phyloP scores from a whole-genome alignment of 1,140 invertebrate species.

The Anoplophora glabripennis region DNA sequence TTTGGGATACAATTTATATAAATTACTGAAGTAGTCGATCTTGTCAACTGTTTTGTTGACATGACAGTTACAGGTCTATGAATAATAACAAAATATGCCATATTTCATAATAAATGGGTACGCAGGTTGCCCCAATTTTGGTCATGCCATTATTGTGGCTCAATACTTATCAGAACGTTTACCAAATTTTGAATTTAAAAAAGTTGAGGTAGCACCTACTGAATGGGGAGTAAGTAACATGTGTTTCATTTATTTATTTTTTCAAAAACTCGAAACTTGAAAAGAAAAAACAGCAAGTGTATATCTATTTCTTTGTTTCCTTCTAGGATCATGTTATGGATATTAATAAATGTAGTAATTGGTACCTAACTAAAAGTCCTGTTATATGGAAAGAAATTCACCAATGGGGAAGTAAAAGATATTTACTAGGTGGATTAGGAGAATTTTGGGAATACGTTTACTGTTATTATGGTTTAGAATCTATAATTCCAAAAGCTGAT shows the following conservation, averaged over 20 bases:
- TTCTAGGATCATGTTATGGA: conserved; percentile 49
- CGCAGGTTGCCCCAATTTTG: conserved; percentile 28
- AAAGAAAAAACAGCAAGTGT: neutral
- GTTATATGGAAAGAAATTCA: conserved; percentile 55
- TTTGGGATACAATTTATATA: too few relatives aligned
- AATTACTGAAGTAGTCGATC: too few relatives aligned
- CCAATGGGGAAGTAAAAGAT: conserved; percentile 50
- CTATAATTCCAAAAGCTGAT: conserved; percentile 47
- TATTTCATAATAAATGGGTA: conserved; percentile 37
- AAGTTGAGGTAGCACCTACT: conserved; percentile 21
- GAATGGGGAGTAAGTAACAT: conserved; percentile 28
- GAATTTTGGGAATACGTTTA: conserved; percentile 57
- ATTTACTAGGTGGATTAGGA: conserved; percentile 53
- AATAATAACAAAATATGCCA: too few relatives aligned
- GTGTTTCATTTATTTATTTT: neutral
- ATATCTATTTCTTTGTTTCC: neutral
- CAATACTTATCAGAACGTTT: conserved; percentile 29
- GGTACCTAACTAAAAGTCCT: conserved; percentile 52
- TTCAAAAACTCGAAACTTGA: neutral
- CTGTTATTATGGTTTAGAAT: conserved; percentile 56
- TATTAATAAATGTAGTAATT: conserved; percentile 51
- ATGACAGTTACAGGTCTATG: too few relatives aligned
- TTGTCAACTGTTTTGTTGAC: too few relatives aligned
- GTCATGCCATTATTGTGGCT: conserved; percentile 34
- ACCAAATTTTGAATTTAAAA: conserved; percentile 34